phyloP scores from a whole-genome alignment of 2,797 vertebrate species.

The Sebastes nivosus region DNA sequence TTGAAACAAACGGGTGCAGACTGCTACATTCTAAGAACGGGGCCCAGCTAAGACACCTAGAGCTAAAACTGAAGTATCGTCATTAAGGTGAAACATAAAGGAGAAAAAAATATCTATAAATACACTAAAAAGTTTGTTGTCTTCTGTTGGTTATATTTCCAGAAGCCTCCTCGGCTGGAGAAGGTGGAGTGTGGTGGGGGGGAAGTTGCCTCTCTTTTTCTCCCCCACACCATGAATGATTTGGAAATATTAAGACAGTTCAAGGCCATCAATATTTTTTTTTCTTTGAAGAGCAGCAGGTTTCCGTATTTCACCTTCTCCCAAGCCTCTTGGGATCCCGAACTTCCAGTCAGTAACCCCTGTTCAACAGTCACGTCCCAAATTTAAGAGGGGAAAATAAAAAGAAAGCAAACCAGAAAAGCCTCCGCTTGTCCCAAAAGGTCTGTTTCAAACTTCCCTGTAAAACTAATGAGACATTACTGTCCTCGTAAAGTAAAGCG shows the following conservation, averaged over 20 bases:
- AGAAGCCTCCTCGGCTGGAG: slow-evolving; percentile 80
- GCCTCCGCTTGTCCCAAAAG: slow-evolving; percentile 68
- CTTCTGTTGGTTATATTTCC: slow-evolving; percentile 84
- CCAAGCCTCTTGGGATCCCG: slow-evolving; percentile 72
- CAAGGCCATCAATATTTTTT: slow-evolving; percentile 86
- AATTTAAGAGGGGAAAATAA: slow-evolving; percentile 64
- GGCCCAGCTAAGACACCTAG: slow-evolving; percentile 83
- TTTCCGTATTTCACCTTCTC: slow-evolving; percentile 85
- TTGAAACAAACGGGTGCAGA: slow-evolving; percentile 85
- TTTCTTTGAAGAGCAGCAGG: slow-evolving; percentile 89
- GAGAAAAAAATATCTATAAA: slow-evolving; percentile 85
- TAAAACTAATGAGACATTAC: slow-evolving; percentile 55
- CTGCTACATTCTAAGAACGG: slow-evolving; percentile 93
- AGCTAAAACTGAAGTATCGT: slow-evolving; percentile 80
- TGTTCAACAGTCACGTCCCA: slow-evolving; percentile 77
- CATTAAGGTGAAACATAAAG: slow-evolving; percentile 77
- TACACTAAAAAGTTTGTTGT: slow-evolving; percentile 88
- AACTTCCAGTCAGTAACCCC: slow-evolving; percentile 78
- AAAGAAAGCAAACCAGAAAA: slow-evolving; percentile 61
- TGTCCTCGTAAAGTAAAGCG: slow-evolving; percentile 57
- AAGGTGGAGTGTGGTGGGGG: slow-evolving; percentile 62
- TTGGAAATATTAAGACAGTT: slow-evolving; percentile 89
- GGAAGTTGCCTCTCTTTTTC: slow-evolving; percentile 59
- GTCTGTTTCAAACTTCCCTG: slow-evolving; percentile 58
- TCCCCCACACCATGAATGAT: slow-evolving; percentile 75